These are phyloP conservation scores for Drosophila eugracilis DNA, from an alignment of 1,140 invertebrate species.

Conservation along the genomic window DNA sequence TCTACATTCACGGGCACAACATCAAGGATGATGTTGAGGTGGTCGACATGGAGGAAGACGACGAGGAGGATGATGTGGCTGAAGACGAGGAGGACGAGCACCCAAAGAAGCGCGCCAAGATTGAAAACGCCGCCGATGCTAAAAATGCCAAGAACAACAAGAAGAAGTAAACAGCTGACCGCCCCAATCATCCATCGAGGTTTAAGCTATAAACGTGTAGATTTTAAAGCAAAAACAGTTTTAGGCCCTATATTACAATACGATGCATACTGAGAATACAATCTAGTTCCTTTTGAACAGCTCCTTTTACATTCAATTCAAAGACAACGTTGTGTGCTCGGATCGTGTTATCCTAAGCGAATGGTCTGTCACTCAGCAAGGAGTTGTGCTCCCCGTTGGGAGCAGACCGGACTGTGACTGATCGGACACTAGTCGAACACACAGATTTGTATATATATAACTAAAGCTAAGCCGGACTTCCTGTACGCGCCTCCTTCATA, in stretches of 20 bases:
- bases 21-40: conserved; percentile 89
- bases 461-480: conserved; percentile 39
- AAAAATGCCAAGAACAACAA: conserved; percentile 86
- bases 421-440: conserved; percentile 42
- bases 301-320: conserved; percentile 54
- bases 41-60: conserved; percentile 91
- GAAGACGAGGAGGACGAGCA: conserved; percentile 88
- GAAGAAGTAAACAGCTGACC: conserved; percentile 71
- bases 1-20: conserved; percentile 93
- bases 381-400: conserved; percentile 4
- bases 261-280: conserved; percentile 54
- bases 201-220: conserved; percentile 71
- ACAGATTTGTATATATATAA: conserved; percentile 67
- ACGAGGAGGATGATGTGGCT: conserved; percentile 88
- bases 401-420: conserved; percentile 8
- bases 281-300: conserved; percentile 70
- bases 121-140: conserved; percentile 87
- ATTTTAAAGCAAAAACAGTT: conserved; percentile 68
- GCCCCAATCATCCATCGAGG: conserved; percentile 37
- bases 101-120: conserved; percentile 88
- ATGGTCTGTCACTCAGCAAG: conserved; percentile 10
- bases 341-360: conserved; percentile 35
- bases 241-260: conserved; percentile 70
- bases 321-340: conserved; percentile 52
- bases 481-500: conserved; percentile 54